Conservation (phyloP, 2,797 vertebrate species). For the Schizopygopsis malacanthus region DNA sequence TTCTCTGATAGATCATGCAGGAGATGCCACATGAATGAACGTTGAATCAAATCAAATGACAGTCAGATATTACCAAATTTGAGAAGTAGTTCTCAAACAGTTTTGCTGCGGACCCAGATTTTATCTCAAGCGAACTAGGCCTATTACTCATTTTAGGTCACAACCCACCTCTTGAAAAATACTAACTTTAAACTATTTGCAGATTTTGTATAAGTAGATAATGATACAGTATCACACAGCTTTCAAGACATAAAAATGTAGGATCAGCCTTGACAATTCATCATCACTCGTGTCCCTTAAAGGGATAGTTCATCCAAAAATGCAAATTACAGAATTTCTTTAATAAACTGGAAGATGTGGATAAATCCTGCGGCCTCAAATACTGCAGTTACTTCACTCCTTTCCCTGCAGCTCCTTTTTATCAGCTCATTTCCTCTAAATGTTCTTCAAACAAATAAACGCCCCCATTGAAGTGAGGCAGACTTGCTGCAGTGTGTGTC, state of each 20-base stretch:
- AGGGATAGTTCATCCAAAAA: neutral
- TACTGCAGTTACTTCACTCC: neutral
- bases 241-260: neutral
- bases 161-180: neutral
- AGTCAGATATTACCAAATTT: neutral
- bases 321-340: neutral
- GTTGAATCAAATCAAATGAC: neutral
- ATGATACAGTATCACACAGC: neutral
- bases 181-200: neutral
- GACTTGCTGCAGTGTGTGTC: constrained; percentile 45
- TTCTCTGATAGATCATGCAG: constrained; percentile 23
- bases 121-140: neutral
- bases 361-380: constrained; percentile 4
- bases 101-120: neutral
- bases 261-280: neutral
- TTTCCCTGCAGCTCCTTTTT: constrained; percentile 31
- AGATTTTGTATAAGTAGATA: neutral
- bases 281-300: neutral
- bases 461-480: constrained; percentile 15
- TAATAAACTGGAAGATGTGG: constrained; percentile 6
- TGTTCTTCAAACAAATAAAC: constrained; percentile 52
- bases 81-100: neutral
- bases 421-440: constrained; percentile 24
- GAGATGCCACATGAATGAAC: constrained; percentile 16
- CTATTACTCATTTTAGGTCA: neutral